Base-by-base conservation (phyloP, 2,113 vertebrate genomes). In the Sinocyclocheilus maitianheensis region DNA sequence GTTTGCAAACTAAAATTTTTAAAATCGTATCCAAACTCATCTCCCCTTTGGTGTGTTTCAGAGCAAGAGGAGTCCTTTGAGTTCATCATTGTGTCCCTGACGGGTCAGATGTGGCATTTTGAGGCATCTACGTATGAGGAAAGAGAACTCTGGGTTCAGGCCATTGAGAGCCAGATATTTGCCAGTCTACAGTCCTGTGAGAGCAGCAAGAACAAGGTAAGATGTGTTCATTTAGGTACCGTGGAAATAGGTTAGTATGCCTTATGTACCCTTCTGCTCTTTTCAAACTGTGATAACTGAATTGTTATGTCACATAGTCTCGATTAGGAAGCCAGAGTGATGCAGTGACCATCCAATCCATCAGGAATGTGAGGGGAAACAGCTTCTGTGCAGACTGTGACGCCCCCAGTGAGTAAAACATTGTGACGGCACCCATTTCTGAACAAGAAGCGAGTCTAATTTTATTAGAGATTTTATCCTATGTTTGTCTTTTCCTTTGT, bases 321-420 rank as follows among this genome's bases (percentile, higher is more conserved):
- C 97, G 98, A 11, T 93, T 98, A 91, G 98, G 98, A 87, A 97
- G 96, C 93, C 98, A 98, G 92, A 96, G 97, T 0, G 94, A 98
- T 0, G 96, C 97, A 0, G 92, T 97, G 89, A 96, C 97, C 40
- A 97, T 99, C 90, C 98, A 99, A 93, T 97, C 97, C 4, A 97
- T 99, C 89, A 96, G 97, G 46, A 98, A 97, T 0, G 95, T 97
- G 0, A 95, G 97, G 0, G 98, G 98, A n/a, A 99, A 99, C 95
- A 97, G 96, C 94, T 97, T 99, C 95, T 99, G 98, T 10, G 97
- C 98, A 65, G 98, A 99, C 94, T 99, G 98, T 2, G 97, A 99
- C 0, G 95, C 96, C 0, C 93, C 98, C 0, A 99, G 98, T 99
- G 93, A 98, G 98, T 96, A 75, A 20, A 0, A 18, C 85, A 40